Conservation (phyloP, 2,888 invertebrate species). For the Drosophila tripunctata region DNA sequence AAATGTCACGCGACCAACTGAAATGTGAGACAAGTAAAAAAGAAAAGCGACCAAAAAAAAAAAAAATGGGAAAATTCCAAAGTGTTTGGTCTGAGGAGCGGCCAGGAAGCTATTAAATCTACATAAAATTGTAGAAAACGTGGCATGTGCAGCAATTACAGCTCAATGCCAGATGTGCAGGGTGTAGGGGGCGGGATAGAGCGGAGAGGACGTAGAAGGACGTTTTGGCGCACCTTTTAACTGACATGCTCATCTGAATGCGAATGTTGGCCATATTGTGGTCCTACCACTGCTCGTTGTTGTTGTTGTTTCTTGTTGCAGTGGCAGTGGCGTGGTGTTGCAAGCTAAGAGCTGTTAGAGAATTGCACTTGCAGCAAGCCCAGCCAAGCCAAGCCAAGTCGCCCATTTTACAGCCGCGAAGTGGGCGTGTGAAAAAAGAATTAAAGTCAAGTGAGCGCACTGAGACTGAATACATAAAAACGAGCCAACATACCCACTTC, state of each 20-base stretch:
- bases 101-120: conserved; percentile 78
- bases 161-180: conserved; percentile 43
- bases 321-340: conserved; percentile 44
- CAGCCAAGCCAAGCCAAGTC: background rate
- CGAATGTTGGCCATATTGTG: conserved; percentile 41
- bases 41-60: conserved; percentile 14
- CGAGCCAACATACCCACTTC: conserved; percentile 33
- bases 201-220: background rate
- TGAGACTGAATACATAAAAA: conserved; percentile 80
- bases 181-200: too few species aligned
- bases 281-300: conserved; percentile 9
- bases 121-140: conserved; percentile 76
- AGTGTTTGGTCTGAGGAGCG: conserved; percentile 39
- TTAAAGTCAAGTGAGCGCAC: conserved; percentile 80
- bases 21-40: conserved; percentile 63
- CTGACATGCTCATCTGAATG: conserved; percentile 80
- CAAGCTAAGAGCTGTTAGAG: conserved; percentile 74
- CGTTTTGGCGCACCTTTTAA: conserved; percentile 59
- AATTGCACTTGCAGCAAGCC: conserved; percentile 67
- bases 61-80: conserved; percentile 18
- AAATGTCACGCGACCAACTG: conserved; percentile 76
- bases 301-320: conserved; percentile 17
- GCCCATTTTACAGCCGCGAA: conserved; percentile 26
- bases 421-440: conserved; percentile 80
- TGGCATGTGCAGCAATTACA: conserved; percentile 79